Conservation (phyloP, 2,888 invertebrate genomes). For the Sarcophaga subvicina region DNA sequence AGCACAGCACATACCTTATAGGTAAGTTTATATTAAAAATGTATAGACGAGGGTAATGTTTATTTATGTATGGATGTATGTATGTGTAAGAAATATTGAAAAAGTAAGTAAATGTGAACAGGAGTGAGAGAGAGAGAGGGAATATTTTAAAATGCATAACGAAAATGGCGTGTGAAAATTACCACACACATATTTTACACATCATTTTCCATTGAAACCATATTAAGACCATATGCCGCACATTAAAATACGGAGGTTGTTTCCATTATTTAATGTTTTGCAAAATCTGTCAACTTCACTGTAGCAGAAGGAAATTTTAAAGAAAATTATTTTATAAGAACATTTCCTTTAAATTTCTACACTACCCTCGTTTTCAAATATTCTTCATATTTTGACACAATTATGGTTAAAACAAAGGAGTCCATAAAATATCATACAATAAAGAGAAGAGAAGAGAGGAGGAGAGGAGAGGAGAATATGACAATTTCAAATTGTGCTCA, state of each 20-base stretch:
- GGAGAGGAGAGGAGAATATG: not conserved
- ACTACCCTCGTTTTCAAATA: too few relatives aligned
- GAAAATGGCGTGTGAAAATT: constrained; percentile 20
- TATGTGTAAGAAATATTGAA: not conserved
- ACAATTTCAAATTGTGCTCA: not conserved
- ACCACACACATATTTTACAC: constrained; percentile 12
- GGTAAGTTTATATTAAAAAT: constrained; percentile 20
- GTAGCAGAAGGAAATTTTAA: too few relatives aligned
- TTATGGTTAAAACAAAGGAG: not conserved
- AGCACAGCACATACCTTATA: not conserved
- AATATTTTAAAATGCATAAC: constrained; percentile 1
- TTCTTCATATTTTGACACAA: not conserved
- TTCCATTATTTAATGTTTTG: too few relatives aligned
- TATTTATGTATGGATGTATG: not conserved
- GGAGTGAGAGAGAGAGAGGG: not conserved
- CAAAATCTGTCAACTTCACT: too few relatives aligned
- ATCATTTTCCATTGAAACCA: constrained; percentile 2
- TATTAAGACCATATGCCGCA: not conserved
- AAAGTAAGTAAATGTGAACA: not conserved
- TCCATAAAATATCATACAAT: not conserved
- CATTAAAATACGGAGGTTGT: not conserved
- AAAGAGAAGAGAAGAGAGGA: not conserved
- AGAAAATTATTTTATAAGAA: too few relatives aligned
- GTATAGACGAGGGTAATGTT: not conserved
- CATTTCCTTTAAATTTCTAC: too few relatives aligned